A percentile compares a stretch with the other conserved stretches of the same genome.
These are phyloP conservation scores for Morone chrysops DNA, from an alignment of 2,113 vertebrate genomes.

Conservation along the genomic window DNA sequence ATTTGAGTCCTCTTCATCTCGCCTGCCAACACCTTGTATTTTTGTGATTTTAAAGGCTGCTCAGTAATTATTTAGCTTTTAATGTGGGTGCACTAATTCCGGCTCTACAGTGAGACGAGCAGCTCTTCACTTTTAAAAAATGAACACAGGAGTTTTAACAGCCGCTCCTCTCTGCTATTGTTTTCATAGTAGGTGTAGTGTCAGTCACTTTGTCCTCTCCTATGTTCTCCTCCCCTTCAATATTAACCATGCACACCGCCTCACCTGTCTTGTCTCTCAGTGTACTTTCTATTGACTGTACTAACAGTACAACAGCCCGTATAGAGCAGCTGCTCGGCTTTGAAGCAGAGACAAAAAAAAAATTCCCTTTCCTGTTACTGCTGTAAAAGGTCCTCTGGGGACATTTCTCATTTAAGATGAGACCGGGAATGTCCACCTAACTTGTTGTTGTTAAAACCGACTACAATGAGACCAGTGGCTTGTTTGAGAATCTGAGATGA, in stretches of 20 bases:
- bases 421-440: neutral
- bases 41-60: constrained; percentile 18
- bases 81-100: constrained; percentile 25
- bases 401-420: neutral
- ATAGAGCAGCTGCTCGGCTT: constrained; percentile 1
- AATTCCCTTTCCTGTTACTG: neutral
- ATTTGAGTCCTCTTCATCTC: constrained; percentile 30
- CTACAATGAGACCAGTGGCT: neutral
- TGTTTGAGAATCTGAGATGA: neutral
- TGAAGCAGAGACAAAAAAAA: constrained; percentile 9
- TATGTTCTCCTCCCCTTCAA: neutral
- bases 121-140: constrained; percentile 42
- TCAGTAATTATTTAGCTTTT: constrained; percentile 4
- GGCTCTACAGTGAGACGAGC: constrained; percentile 24
- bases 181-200: neutral
- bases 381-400: neutral
- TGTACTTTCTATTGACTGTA: neutral
- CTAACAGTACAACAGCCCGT: neutral
- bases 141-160: constrained; percentile 21
- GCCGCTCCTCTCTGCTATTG: constrained; percentile 3
- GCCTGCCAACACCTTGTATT: neutral
- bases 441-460: neutral
- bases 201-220: neutral
- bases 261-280: neutral
- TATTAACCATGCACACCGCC: neutral